Evolutionary conservation across 2,888 invertebrate species (phyloP).

Genomic region (Amphipyra berbera): DNA sequence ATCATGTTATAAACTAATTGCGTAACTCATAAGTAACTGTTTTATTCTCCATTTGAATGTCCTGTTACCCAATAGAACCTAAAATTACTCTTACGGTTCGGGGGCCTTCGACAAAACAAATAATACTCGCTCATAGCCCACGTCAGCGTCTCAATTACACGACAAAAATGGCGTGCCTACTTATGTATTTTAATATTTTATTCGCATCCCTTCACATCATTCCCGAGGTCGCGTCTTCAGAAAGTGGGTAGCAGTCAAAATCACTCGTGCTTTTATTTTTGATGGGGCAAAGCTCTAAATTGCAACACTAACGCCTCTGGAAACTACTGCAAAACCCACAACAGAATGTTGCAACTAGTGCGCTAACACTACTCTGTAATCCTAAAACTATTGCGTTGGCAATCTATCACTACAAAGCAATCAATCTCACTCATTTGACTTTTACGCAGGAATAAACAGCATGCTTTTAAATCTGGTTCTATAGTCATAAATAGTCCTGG

Average conservation of each 20-base stretch:
- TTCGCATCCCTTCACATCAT: slow-evolving; percentile 27
- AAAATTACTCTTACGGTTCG: slow-evolving; percentile 1
- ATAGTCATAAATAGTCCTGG: slow-evolving; percentile 33
- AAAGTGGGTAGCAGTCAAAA: slow-evolving; percentile 27
- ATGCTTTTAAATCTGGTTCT: slow-evolving; percentile 23
- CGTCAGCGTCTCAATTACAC: slow-evolving; percentile 41
- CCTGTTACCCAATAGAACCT: slow-evolving; percentile 5
- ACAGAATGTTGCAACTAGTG: slow-evolving; percentile 13
- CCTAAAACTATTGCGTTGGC: slow-evolving; percentile 31
- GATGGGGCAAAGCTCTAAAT: slow-evolving; percentile 5
- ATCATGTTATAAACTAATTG: slow-evolving; percentile 1
- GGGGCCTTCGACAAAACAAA: slow-evolving; percentile 4
- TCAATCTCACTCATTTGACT: slow-evolving; percentile 43
- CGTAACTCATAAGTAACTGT: background rate
- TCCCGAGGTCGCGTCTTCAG: slow-evolving; percentile 21
- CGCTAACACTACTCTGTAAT: slow-evolving; percentile 11
- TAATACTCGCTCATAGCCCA: slow-evolving; percentile 7
- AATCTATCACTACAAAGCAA: slow-evolving; percentile 31
- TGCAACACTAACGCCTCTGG: slow-evolving; percentile 3
- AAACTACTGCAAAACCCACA: background rate
- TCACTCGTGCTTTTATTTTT: slow-evolving; percentile 26
- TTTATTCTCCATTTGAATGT: slow-evolving; percentile 1
- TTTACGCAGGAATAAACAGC: slow-evolving; percentile 42
- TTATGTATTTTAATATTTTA: slow-evolving; percentile 40
- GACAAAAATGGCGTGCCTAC: slow-evolving; percentile 30